Conservation (phyloP, 2,888 invertebrate species). For the Hypselothyrea guttata region DNA sequence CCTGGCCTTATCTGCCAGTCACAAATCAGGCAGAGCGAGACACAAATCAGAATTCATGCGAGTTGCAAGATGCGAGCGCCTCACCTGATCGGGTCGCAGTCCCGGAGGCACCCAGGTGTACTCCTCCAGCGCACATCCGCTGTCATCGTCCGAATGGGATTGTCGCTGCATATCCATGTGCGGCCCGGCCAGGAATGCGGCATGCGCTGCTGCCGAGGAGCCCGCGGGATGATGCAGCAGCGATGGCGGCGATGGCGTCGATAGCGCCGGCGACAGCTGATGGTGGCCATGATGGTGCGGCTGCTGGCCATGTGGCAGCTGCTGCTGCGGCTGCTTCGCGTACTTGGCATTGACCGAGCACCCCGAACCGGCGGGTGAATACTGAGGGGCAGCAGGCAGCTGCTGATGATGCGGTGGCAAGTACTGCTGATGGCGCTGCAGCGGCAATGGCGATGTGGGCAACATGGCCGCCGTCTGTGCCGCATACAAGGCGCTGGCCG, state of each 20-base stretch:
- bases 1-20: too few relatives aligned
- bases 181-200: slow-evolving; percentile 79
- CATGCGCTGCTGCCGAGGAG: slow-evolving; percentile 70
- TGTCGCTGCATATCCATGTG: slow-evolving; percentile 89
- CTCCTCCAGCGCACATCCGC: slow-evolving; percentile 99
- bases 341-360: slow-evolving; percentile 75
- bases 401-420: slow-evolving; percentile 76
- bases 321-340: slow-evolving; percentile 63
- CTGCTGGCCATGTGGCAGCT: slow-evolving; percentile 39
- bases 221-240: slow-evolving; percentile 76
- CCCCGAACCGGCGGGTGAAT: slow-evolving; percentile 74
- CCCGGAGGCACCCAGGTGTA: slow-evolving; percentile 99
- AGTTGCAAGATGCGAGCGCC: slow-evolving; percentile 43
- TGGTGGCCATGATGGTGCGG: slow-evolving; percentile 54
- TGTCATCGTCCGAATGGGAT: slow-evolving; percentile 98
- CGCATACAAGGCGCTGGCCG: slow-evolving; percentile 78
- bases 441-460: slow-evolving; percentile 80
- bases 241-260: slow-evolving; percentile 82
- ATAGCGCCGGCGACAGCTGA: slow-evolving; percentile 80
- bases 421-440: slow-evolving; percentile 79
- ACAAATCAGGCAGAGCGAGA: neutral
- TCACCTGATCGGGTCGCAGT: slow-evolving; percentile 97
- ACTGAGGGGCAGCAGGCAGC: slow-evolving; percentile 58
- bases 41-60: slow-evolving; percentile 46
- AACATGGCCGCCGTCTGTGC: slow-evolving; percentile 70